Base-by-base conservation (phyloP, 2,888 invertebrate species). In the Cantharis nigra region DNA sequence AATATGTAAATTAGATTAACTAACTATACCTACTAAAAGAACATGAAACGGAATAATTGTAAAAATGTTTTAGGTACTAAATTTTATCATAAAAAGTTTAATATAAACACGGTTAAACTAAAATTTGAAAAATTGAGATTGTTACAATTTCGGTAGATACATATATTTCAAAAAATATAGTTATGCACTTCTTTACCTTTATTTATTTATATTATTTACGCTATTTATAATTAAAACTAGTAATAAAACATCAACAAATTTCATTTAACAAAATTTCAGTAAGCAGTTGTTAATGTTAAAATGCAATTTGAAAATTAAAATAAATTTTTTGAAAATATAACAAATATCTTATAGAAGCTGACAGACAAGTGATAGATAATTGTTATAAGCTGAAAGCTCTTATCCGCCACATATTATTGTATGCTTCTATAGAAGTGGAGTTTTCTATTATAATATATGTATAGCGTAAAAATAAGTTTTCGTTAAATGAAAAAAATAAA, bases 1-100 rank as follows among this genome's bases (percentile, higher is more conserved):
- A 75, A 78, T 75, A 75, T 78, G 75, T 71, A 78, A 78, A 78
- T 78, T 75, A 78, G 72, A 70, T 64, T 49, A 49, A 49, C 49
- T 49, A 49, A 49, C 49, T 49, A 26, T 16, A 69, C 23, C 69
- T 69, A 16, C 69, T 33, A 69, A 69, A 28, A 30, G 69, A 14
- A 69, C 28, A 69, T 49, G 49, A 49, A 49, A 49, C 65, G 26
- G 65, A 20, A 67, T 67, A 67, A 20, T 65, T 23, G 18, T 65
- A 20, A 65, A 20, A 65, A 65, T 20, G 18, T 18, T 65, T 20
- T 65, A 23, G 20, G 65, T 18, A 65, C 65, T 18, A 23, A 65
- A 65, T 20, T 65, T 20, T 65, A 20, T 65, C 13, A 65, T 49
- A 49, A 49, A 49, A 49, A 49, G 49, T 49, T n/a, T 13, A 49